Conservation (phyloP, 2,888 invertebrate genomes). For the Phoenoteleia sp. region DNA sequence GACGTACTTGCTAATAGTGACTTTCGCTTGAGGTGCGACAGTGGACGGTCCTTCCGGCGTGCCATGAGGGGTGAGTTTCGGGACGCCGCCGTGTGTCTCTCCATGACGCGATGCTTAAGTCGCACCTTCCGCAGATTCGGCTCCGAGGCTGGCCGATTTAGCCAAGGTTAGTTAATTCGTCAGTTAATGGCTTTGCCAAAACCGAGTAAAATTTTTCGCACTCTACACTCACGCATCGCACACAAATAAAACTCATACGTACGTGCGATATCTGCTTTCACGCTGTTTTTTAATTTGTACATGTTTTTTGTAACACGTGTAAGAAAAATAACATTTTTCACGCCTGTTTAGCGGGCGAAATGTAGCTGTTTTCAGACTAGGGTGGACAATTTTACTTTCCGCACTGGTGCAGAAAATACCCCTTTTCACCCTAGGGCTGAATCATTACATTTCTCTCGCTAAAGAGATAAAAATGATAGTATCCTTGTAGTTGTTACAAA, state of each 20-base stretch:
- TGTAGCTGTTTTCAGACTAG: no score
- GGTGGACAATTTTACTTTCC: no score
- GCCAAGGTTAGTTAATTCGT: conserved; percentile 85
- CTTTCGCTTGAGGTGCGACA: conserved; percentile 92
- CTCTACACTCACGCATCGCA: conserved; percentile 55
- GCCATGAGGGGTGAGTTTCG: conserved; percentile 96
- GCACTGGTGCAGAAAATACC: no score
- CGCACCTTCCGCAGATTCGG: conserved; percentile 98
- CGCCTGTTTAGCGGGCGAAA: no score
- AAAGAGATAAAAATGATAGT: no score
- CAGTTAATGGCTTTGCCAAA: conserved; percentile 71
- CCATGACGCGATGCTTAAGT: conserved; percentile 97
- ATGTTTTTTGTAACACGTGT: no score
- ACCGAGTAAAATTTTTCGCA: conserved; percentile 51
- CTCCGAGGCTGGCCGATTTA: conserved; percentile 94
- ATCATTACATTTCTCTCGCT: no score
- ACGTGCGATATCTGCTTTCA: conserved; percentile 36
- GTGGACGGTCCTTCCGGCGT: conserved; percentile 92
- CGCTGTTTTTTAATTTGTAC: not conserved
- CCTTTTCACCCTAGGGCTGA: no score
- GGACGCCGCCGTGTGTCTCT: conserved; percentile 88
- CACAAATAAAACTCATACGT: conserved; percentile 49
- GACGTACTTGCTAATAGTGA: conserved; percentile 89
- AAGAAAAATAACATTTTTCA: no score
- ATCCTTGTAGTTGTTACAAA: no score